These are phyloP conservation scores for Crocidura indochinensis DNA, from an alignment of 2,797 vertebrate genomes.

Conservation along the genomic window DNA sequence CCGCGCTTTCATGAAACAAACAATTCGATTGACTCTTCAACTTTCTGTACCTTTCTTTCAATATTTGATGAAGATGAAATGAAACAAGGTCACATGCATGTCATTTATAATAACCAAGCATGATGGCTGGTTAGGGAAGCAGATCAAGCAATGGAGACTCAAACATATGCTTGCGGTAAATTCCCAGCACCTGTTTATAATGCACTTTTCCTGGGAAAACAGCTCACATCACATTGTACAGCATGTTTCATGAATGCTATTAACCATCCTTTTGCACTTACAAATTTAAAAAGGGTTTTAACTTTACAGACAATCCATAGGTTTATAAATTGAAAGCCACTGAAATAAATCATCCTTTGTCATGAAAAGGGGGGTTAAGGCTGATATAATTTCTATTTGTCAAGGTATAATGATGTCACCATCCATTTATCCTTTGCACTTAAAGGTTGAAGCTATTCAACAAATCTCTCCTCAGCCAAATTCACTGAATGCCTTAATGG, in stretches of 20 bases:
- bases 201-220: conserved; percentile 75
- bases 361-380: conserved; percentile 87
- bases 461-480: conserved; percentile 89
- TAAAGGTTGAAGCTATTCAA: conserved; percentile 90
- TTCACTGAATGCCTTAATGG: conserved; percentile 89
- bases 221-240: conserved; percentile 71
- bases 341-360: conserved; percentile 89
- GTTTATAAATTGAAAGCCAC: conserved; percentile 88
- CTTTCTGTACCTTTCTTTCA: conserved; percentile 68
- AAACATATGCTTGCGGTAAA: conserved; percentile 74
- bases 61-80: conserved; percentile 79
- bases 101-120: conserved; percentile 71
- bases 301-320: conserved; percentile 85
- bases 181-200: conserved; percentile 74
- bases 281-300: conserved; percentile 87
- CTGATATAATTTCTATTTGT: conserved; percentile 90
- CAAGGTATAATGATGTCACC: conserved; percentile 91
- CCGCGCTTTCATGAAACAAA: conserved; percentile 82
- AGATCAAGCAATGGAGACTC: conserved; percentile 60
- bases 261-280: conserved; percentile 71
- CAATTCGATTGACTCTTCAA: conserved; percentile 80
- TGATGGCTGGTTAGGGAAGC: conserved; percentile 82
- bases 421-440: conserved; percentile 91
- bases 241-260: conserved; percentile 75
- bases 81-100: conserved; percentile 76